Evolutionary conservation across 2,797 vertebrate species (phyloP).

Genomic region (Choloepus didactylus): DNA sequence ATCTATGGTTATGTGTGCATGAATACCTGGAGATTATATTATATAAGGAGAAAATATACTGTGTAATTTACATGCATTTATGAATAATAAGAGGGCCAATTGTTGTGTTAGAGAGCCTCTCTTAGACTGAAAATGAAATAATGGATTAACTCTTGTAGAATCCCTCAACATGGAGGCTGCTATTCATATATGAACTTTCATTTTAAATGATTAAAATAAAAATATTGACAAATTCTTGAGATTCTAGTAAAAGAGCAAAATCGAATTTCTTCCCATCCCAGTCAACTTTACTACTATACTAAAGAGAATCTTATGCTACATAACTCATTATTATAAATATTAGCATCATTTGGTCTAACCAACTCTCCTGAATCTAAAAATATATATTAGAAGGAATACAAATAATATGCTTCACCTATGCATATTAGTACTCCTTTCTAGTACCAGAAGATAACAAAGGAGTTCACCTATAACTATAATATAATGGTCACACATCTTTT

Average conservation of each 20-base stretch:
- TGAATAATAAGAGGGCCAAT: slow-evolving; percentile 14
- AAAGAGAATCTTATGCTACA: not conserved
- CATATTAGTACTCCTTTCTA: not conserved
- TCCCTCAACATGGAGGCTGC: not conserved
- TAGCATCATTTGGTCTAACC: not conserved
- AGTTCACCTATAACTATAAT: not conserved
- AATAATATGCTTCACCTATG: not conserved
- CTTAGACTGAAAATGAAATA: slow-evolving; percentile 48
- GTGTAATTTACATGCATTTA: slow-evolving; percentile 15
- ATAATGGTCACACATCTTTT: not conserved
- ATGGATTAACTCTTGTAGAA: not conserved
- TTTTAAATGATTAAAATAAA: slow-evolving; percentile 47
- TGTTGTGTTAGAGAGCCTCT: not conserved
- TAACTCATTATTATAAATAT: not conserved
- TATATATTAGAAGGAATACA: not conserved
- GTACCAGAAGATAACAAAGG: not conserved
- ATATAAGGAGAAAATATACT: not conserved
- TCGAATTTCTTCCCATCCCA: not conserved
- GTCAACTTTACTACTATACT: not conserved
- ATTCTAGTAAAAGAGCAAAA: slow-evolving; percentile 21
- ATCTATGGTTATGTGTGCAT: not conserved
- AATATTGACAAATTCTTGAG: slow-evolving; percentile 28
- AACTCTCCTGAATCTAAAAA: not conserved
- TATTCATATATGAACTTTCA: slow-evolving; percentile 38
- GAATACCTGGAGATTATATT: not conserved